Evolutionary conservation across 2,888 invertebrate genomes (phyloP).

Genomic region (Apotomis turbidana): DNA sequence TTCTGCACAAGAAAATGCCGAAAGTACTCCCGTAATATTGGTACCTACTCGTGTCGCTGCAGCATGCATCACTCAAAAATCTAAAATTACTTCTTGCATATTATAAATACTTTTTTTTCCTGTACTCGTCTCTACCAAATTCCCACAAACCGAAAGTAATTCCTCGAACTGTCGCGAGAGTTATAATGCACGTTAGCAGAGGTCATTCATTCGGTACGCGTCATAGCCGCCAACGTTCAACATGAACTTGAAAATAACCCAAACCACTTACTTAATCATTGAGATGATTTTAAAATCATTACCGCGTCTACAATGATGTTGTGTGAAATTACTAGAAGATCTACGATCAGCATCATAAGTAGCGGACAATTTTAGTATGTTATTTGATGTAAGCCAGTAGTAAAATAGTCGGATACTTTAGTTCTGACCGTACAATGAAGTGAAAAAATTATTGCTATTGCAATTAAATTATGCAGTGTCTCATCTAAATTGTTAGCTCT

Average conservation of each 20-base stretch:
- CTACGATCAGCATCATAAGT: no score
- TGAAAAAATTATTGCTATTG: neutral
- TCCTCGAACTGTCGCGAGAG: constrained; percentile 68
- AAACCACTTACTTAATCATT: constrained; percentile 17
- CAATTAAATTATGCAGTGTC: neutral
- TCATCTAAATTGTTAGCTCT: neutral
- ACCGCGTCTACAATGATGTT: constrained; percentile 1
- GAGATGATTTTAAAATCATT: constrained; percentile 19
- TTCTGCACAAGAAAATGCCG: no score
- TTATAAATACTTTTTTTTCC: constrained; percentile 56
- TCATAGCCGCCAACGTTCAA: constrained; percentile 43
- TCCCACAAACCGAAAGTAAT: constrained; percentile 68
- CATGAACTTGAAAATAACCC: constrained; percentile 29
- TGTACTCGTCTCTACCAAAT: constrained; percentile 61
- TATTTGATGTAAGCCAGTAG: no score
- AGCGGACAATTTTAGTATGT: no score
- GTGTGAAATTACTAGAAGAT: neutral
- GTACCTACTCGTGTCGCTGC: no score
- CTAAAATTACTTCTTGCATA: no score
- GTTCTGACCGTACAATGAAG: neutral
- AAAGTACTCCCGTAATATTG: no score
- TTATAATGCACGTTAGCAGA: constrained; percentile 59
- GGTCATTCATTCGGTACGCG: constrained; percentile 52
- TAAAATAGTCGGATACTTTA: no score
- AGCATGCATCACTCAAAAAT: no score